These are phyloP conservation scores for Metallyticus violacea DNA, from an alignment of 2,888 invertebrate species.

Conservation along the genomic window DNA sequence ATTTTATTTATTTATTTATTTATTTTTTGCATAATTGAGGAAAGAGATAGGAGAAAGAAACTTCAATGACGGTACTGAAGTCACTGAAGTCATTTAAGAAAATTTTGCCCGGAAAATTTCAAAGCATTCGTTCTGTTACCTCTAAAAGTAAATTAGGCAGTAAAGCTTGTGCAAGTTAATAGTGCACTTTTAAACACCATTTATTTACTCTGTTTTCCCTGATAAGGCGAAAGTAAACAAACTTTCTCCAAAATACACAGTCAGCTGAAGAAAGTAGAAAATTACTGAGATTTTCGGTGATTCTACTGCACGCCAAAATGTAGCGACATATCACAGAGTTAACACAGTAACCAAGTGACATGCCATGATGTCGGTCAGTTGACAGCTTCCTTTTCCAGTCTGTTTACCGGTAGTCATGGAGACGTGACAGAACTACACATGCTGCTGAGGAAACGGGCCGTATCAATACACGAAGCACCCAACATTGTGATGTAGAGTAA, in stretches of 20 bases:
- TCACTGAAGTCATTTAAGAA: too few species aligned
- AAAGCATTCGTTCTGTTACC: too few species aligned
- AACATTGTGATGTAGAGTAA: too few species aligned
- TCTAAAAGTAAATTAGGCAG: too few species aligned
- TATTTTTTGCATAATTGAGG: too few species aligned
- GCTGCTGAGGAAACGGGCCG: background rate
- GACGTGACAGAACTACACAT: background rate
- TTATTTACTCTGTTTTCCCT: too few species aligned
- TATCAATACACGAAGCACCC: background rate
- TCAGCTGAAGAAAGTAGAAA: background rate
- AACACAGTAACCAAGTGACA: background rate
- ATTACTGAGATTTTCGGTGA: background rate
- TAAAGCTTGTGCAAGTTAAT: too few species aligned
- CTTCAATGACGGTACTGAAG: too few species aligned
- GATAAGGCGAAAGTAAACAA: background rate
- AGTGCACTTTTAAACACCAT: too few species aligned
- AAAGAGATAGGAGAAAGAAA: too few species aligned
- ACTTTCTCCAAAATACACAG: background rate
- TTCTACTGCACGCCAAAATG: background rate
- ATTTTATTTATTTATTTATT: too few species aligned
- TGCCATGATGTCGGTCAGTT: background rate
- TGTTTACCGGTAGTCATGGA: background rate
- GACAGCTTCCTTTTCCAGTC: background rate
- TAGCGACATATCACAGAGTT: background rate
- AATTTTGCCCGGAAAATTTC: too few species aligned